Evolutionary conservation across 2,113 vertebrate genomes (phyloP).

Genomic region (Pipra filicauda): DNA sequence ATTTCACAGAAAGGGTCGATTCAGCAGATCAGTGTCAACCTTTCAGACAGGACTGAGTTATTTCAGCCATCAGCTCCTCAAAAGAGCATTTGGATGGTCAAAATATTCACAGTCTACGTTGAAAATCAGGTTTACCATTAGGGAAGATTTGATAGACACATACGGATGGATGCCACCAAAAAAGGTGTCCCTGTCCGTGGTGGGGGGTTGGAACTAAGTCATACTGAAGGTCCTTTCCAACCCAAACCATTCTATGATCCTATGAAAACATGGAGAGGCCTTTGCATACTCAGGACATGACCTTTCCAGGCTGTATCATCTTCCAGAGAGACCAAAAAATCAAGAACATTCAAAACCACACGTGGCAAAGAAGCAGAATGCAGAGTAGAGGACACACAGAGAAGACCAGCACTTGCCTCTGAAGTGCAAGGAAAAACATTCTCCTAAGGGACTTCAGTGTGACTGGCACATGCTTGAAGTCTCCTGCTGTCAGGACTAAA

Average conservation of each 20-base stretch:
- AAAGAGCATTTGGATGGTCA: not conserved
- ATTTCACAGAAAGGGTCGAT: not conserved
- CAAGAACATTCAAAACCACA: not conserved
- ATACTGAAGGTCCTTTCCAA: not conserved
- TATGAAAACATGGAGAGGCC: not conserved
- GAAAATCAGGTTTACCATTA: not conserved
- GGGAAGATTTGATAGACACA: not conserved
- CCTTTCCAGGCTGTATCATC: not conserved
- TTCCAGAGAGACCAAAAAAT: not conserved
- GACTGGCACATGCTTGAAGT: not conserved
- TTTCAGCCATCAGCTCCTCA: not conserved
- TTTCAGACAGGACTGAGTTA: not conserved
- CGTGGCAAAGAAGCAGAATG: not conserved
- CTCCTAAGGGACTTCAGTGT: not conserved
- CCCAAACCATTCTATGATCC: not conserved
- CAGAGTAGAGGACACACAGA: not conserved
- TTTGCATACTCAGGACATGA: not conserved
- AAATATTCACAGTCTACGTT: not conserved
- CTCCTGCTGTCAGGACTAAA: not conserved
- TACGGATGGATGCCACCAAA: not conserved
- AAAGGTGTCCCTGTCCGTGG: not conserved
- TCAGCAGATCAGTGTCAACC: not conserved
- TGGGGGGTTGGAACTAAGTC: not conserved
- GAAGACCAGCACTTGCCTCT: not conserved
- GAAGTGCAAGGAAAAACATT: not conserved